Evolutionary conservation across 2,888 invertebrate species (phyloP).

Genomic region (Anthophora plumipes): DNA sequence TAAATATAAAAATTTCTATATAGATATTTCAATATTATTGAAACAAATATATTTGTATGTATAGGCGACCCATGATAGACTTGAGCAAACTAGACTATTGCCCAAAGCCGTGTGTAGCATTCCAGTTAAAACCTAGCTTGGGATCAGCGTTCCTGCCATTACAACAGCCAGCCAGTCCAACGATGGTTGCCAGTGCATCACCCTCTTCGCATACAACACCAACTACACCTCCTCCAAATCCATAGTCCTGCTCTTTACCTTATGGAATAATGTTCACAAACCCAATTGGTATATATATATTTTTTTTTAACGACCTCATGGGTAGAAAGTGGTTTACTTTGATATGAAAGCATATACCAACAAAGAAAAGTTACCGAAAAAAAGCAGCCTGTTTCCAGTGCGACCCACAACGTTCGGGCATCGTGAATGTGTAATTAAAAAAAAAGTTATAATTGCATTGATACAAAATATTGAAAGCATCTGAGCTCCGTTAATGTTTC

Average conservation of each 20-base stretch:
- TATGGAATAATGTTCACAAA: conserved; percentile 77
- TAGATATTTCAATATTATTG: conserved; percentile 21
- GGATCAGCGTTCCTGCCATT: conserved; percentile 93
- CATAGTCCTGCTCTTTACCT: conserved; percentile 81
- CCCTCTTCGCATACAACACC: conserved; percentile 82
- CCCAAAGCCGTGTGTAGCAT: conserved; percentile 89
- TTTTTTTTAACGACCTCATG: conserved; percentile 76
- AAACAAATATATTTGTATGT: conserved; percentile 62
- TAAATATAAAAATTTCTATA: conserved; percentile 7
- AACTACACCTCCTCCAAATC: conserved; percentile 84
- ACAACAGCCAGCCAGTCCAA: conserved; percentile 84
- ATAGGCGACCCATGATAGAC: conserved; percentile 85
- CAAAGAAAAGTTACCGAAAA: conserved; percentile 70
- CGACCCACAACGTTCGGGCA: conserved; percentile 67
- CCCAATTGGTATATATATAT: conserved; percentile 78
- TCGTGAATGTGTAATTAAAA: conserved; percentile 76
- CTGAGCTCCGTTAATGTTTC: conserved; percentile 76
- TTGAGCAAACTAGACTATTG: conserved; percentile 85
- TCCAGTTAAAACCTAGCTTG: conserved; percentile 91
- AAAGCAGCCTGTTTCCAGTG: conserved; percentile 74
- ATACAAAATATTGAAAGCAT: conserved; percentile 73
- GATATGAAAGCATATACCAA: conserved; percentile 69
- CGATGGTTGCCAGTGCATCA: conserved; percentile 80
- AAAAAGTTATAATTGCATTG: conserved; percentile 72
- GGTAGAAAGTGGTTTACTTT: conserved; percentile 77